These are phyloP conservation scores for Carettochelys insculpta DNA, from an alignment of 2,113 vertebrate species.

Conservation along the genomic window DNA sequence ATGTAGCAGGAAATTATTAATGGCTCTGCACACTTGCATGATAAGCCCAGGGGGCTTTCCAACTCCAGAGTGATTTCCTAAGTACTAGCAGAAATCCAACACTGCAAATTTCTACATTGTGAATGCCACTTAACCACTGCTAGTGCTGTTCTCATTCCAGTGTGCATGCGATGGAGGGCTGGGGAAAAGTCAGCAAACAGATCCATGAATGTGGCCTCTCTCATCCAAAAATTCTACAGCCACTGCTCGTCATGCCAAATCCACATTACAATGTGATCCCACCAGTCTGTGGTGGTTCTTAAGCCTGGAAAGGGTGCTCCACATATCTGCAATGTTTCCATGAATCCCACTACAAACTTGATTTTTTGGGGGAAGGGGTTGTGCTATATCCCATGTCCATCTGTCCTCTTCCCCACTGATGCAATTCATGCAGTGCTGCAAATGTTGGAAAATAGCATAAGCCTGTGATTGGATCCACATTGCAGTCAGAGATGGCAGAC, in stretches of 20 bases:
- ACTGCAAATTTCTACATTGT: background rate
- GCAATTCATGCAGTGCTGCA: background rate
- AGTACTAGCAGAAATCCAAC: background rate
- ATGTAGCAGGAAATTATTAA: background rate
- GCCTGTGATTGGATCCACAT: background rate
- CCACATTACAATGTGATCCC: background rate
- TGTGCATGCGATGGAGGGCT: background rate
- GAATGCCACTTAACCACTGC: background rate
- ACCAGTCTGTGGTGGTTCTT: background rate
- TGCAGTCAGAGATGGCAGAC: background rate
- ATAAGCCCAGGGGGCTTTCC: background rate
- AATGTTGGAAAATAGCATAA: background rate
- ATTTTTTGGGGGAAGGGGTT: too few relatives aligned
- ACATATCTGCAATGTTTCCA: background rate
- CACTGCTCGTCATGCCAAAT: background rate
- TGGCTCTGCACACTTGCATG: background rate
- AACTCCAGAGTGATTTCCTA: background rate
- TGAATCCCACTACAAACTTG: background rate
- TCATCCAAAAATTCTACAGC: background rate
- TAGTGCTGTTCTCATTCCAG: background rate
- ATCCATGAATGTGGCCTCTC: background rate
- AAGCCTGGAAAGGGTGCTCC: background rate
- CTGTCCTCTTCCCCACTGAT: background rate
- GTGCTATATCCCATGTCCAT: background rate
- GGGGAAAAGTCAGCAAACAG: background rate